Conservation (phyloP, 1,140 invertebrate species). For the Megalopta genalis region DNA sequence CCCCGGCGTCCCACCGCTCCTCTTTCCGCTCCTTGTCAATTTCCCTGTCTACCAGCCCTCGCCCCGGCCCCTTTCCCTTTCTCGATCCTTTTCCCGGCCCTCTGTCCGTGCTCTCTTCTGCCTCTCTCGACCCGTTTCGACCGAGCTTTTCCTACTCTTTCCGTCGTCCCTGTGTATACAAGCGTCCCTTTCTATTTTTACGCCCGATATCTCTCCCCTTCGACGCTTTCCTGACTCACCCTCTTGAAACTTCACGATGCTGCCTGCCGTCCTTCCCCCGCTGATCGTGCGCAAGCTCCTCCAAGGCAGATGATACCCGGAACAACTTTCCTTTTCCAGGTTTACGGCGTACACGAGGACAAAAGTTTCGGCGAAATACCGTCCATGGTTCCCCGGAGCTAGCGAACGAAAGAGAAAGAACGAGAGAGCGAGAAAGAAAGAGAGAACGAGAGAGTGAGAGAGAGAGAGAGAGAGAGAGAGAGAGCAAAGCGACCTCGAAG, state of each 20-base stretch:
- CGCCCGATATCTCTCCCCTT: constrained; percentile 32
- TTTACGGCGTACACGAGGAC: constrained; percentile 7
- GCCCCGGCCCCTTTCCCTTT: constrained; percentile 3
- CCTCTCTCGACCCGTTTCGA: not conserved
- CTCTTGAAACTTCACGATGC: constrained; percentile 54
- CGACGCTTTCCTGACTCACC: constrained; percentile 45
- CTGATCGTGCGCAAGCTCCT: constrained; percentile 32
- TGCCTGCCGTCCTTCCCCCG: constrained; percentile 24
- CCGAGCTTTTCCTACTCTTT: not conserved
- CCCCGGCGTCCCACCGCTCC: constrained; percentile 51
- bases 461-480: constrained; percentile 15
- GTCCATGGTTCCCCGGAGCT: constrained; percentile 49
- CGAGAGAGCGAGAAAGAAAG: too few relatives aligned
- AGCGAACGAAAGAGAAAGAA: not conserved
- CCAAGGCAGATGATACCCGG: constrained; percentile 47
- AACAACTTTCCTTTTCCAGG: constrained; percentile 60
- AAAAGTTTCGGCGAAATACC: not conserved
- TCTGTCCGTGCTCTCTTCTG: not conserved
- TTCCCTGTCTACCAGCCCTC: constrained; percentile 14
- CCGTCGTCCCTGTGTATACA: not conserved
- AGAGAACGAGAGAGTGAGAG: not conserved
- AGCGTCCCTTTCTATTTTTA: constrained; percentile 17
- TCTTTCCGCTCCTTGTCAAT: constrained; percentile 35
- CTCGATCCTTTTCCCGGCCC: not conserved
- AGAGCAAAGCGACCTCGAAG: not conserved